Evolutionary conservation across 2,888 invertebrate genomes (phyloP).

Genomic region (Onchidella celtica): DNA sequence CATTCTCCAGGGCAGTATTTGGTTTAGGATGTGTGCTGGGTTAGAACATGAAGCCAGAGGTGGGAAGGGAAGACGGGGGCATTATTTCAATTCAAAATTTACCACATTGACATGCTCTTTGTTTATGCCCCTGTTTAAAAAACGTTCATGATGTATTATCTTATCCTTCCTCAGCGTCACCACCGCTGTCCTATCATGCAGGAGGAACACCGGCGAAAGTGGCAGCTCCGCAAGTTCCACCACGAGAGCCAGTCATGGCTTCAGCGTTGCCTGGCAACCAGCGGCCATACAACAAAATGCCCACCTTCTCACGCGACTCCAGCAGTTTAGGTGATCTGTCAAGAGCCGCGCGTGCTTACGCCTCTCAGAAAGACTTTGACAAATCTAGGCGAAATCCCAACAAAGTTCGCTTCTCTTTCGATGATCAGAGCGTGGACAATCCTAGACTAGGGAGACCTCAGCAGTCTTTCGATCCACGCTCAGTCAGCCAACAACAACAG

Average conservation of each 20-base stretch:
- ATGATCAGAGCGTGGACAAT: conserved; percentile 21
- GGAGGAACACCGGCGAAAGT: not conserved
- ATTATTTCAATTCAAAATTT: too few species aligned
- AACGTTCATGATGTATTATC: too few species aligned
- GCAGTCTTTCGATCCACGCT: not conserved
- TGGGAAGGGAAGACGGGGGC: too few species aligned
- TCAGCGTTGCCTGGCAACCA: not conserved
- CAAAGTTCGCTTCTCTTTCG: conserved; percentile 50
- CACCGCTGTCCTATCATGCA: conserved; percentile 2
- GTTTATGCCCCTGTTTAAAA: too few species aligned
- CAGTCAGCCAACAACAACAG: not conserved
- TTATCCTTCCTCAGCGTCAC: conserved; percentile 7
- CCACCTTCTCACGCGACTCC: not conserved
- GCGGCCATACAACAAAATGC: not conserved
- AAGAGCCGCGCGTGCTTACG: not conserved
- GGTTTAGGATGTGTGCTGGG: too few species aligned
- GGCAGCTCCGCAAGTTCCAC: not conserved
- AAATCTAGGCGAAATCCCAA: conserved; percentile 11
- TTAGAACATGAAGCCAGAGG: too few species aligned
- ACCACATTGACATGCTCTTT: too few species aligned
- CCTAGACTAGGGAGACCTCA: not conserved
- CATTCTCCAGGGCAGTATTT: too few species aligned
- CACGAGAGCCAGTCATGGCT: not conserved
- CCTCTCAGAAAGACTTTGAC: conserved; percentile 22
- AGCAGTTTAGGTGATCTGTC: conserved; percentile 20